Percentiles rank a stretch among this genome's conserved stretches.
These are phyloP conservation scores for Vireo altiloquus DNA, from an alignment of 2,113 vertebrate genomes.

Conservation along the genomic window DNA sequence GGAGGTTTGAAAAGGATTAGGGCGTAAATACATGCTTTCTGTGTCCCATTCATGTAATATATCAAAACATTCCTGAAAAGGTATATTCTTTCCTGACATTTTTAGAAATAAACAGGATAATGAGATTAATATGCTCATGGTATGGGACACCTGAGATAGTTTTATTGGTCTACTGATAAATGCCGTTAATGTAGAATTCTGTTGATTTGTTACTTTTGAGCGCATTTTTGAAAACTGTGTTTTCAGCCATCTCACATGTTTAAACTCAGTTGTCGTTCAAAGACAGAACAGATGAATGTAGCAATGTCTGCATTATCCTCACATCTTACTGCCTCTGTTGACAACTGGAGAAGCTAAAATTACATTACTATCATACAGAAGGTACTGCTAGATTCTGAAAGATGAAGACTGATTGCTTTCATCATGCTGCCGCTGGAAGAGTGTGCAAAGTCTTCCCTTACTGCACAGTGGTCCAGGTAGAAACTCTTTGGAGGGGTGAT, in stretches of 20 bases:
- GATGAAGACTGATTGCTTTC: not conserved
- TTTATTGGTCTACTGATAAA: not conserved
- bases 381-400: not conserved
- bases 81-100: not conserved
- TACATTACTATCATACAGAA: not conserved
- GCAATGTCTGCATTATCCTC: not conserved
- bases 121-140: not conserved
- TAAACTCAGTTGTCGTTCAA: not conserved
- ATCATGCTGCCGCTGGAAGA: not conserved
- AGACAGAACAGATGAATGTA: not conserved
- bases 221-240: not conserved
- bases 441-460: not conserved
- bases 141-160: not conserved
- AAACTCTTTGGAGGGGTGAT: not conserved
- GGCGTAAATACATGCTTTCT: not conserved
- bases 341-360: not conserved
- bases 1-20: not conserved
- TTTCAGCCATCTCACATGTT: not conserved
- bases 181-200: not conserved
- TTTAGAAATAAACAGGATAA: not conserved
- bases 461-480: not conserved
- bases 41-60: not conserved
- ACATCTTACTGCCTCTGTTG: not conserved
- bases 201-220: not conserved
- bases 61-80: not conserved